Evolutionary conservation across 2,888 invertebrate genomes (phyloP), one percentile per base, ranked within the genome.

Genomic region (Melipona bicolor): DNA sequence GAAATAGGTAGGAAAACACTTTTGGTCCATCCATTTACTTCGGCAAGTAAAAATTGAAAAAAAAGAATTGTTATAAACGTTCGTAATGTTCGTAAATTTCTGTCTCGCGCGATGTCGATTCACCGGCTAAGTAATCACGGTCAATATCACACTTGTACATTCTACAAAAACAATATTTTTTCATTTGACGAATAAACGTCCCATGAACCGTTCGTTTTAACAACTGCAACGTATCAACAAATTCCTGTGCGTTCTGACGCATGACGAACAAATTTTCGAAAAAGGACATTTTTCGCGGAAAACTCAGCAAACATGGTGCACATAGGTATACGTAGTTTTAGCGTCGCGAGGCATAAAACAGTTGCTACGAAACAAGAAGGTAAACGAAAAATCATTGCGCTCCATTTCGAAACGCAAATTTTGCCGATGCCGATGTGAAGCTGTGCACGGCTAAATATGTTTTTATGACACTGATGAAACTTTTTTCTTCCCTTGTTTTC

Each of bases 271-370:
- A 19, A 49, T 61, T 72, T 67, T 49, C 49, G n/a, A 62, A n/a
- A 17, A 27, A 49, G 36, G 68, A 71, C 21, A 71, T 68, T 68
- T 75, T 17, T 6, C n/a, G 21, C n/a, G 1, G 15, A 9, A 49
- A 76, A 68, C 49, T 68, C 54, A 21, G 71, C 71, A 67, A 70
- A 67, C 24, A 15, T 19, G 24, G 52, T 21, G 19, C 43, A 17
- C 2, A 27, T 43, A 9, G 59, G 24, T 74, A 27, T 43, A 59
- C 21, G 17, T 43, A 9, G 9, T 43, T n/a, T n/a, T 3, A 36
- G n/a, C 6, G 19, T 9, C 24, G 56, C 36, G 64, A 59, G 21
- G 17, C 24, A 17, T 27, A 24, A 9, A 59, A 54, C 49, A 17
- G 3, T 43, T 27, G 15, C 17, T 4, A 21, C 49, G 32, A 64